A percentile compares a stretch with the other conserved stretches of the same genome.
These are phyloP conservation scores for Ephydatia muelleri DNA, from an alignment of 37 sponge, comb jelly and placozoan species.

Conservation along the genomic window DNA sequence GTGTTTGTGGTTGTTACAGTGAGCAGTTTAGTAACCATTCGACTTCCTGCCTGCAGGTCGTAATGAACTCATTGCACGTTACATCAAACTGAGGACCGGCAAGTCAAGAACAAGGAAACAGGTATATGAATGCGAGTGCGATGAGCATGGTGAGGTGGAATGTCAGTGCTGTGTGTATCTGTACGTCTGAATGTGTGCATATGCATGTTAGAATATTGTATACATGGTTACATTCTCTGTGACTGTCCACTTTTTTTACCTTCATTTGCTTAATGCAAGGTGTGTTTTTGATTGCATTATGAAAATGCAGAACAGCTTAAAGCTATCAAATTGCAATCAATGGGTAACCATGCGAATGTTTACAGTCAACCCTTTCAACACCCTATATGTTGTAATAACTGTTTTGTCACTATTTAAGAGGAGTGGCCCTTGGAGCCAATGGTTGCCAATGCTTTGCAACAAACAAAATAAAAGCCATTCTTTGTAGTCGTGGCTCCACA, in stretches of 20 bases:
- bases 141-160: background rate
- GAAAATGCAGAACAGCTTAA: background rate
- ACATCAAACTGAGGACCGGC: slow-evolving; percentile 95
- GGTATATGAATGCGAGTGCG: slow-evolving; percentile 40
- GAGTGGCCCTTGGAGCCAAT: background rate
- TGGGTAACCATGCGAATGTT: background rate
- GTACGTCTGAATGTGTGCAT: background rate
- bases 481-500: background rate
- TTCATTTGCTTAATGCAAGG: background rate
- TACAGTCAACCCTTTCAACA: background rate
- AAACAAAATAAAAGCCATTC: background rate
- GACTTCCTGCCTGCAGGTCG: slow-evolving; percentile 68
- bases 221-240: background rate
- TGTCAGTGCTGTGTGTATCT: background rate
- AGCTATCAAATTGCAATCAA: background rate
- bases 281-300: background rate
- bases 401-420: background rate
- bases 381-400: background rate
- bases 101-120: slow-evolving; percentile 95
- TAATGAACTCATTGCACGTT: slow-evolving; percentile 97
- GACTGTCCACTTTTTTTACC: background rate
- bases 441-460: background rate
- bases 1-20: background rate
- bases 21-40: slow-evolving; percentile 1
- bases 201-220: background rate